phyloP scores from a whole-genome alignment of 1,140 invertebrate species.

The Zelostemma sp. region DNA sequence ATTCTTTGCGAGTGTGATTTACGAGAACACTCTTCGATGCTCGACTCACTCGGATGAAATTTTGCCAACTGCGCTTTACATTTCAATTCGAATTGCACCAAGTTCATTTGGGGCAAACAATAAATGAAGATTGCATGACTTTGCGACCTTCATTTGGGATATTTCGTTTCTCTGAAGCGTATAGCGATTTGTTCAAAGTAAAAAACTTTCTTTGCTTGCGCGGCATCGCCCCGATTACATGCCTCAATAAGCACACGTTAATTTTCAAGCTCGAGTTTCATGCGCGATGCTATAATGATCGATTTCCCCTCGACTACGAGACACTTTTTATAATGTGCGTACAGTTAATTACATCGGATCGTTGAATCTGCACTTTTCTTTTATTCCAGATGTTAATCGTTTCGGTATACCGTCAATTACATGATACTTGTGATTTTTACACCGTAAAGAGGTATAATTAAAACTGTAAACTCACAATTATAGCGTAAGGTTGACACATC shows the following conservation, averaged over 20 bases:
- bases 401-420: not conserved
- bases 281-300: conserved; percentile 21
- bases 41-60: not conserved
- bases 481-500: no score
- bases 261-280: conserved; percentile 27
- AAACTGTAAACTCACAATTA: no score
- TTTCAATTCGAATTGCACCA: conserved; percentile 1
- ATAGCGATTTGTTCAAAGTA: no score
- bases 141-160: not conserved
- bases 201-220: conserved; percentile 8
- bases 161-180: no score
- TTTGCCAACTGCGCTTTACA: conserved; percentile 19
- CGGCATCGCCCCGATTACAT: conserved; percentile 26
- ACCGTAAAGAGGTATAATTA: not conserved
- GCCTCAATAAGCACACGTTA: conserved; percentile 28
- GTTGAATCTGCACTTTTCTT: no score
- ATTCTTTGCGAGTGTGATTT: no score
- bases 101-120: no score
- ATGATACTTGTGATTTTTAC: no score
- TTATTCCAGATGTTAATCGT: not conserved
- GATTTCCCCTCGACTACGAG: conserved; percentile 18
- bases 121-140: no score
- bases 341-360: not conserved
- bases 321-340: conserved; percentile 6
- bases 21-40: not conserved